Evolutionary conservation across 2,888 invertebrate species (phyloP), one percentile per base, ranked within the genome.

Genomic region (Gerris lacustris): DNA sequence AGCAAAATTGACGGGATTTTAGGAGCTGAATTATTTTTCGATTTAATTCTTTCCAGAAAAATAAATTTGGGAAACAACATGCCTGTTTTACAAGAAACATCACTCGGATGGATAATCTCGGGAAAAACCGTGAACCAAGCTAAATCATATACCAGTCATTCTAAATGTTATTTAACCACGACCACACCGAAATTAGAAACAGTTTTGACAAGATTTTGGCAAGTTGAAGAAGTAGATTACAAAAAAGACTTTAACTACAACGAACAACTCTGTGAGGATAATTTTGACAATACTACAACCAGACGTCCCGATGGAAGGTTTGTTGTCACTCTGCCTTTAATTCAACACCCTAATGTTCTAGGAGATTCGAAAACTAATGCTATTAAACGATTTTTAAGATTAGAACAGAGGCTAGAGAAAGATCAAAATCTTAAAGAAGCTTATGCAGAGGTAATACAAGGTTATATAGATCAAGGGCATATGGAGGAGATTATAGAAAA

Each of bases 101-200:
- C 43, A 45, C 64, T 69, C 18, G 66, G 69, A 15, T 69, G 69
- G 69, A 31, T 69, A 5, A 64, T 69, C 11, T 43, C 69, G n/a
- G 69, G 69, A 11, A 64, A 44, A 55, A 6, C n/a, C n/a, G n/a
- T n/a, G n/a, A n/a, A n/a, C n/a, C n/a, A n/a, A n/a, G n/a, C n/a
- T n/a, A n/a, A n/a, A n/a, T n/a, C n/a, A n/a, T n/a, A n/a, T 17
- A 18, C 68, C 68, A 45, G 17, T 11, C 45, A 43, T 9, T 45
- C 7, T 45, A 7, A 7, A 15, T 18, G 15, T 17, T 6, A 31
- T 47, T 62, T 11, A 47, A 7, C 11, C 6, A 47, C 6, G 6
- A 7, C 47, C 47, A 47, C 6, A 7, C n/a, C n/a, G 4, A 47
- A 31, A 4, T 17, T 68, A 9, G 68, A 68, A 18, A 31, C 45